Conservation (phyloP, 2,797 vertebrate genomes). For the Tenualosa thibaudeaui region DNA sequence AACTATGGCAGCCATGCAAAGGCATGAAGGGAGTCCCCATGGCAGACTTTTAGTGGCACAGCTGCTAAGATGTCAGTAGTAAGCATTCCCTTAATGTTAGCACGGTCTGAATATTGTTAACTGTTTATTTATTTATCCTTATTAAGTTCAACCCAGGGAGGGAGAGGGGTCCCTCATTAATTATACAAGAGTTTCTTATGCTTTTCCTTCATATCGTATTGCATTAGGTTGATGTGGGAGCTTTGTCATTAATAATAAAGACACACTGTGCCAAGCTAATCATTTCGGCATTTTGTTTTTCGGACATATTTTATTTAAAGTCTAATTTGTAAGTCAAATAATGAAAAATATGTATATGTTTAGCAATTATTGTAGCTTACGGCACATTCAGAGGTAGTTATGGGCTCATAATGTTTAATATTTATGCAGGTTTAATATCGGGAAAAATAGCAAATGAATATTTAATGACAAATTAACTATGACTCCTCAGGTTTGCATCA, state of each 20-base stretch:
- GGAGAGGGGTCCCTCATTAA: constrained; percentile 37
- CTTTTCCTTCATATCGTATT: constrained; percentile 38
- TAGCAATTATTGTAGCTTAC: constrained; percentile 41
- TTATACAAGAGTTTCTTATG: constrained; percentile 43
- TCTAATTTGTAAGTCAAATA: constrained; percentile 48
- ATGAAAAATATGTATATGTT: constrained; percentile 43
- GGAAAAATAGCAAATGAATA: constrained; percentile 48
- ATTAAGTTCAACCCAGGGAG: constrained; percentile 32
- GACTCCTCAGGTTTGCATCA: constrained; percentile 27
- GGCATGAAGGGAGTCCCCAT: neutral
- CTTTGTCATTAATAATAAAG: constrained; percentile 49
- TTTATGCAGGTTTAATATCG: constrained; percentile 46
- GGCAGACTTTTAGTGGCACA: neutral
- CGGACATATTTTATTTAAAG: constrained; percentile 56
- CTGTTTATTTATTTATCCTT: constrained; percentile 37
- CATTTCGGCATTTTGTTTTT: constrained; percentile 43
- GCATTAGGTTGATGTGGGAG: constrained; percentile 36
- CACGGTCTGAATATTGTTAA: constrained; percentile 35
- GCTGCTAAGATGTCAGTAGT: neutral
- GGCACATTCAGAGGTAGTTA: constrained; percentile 44
- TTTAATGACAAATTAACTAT: constrained; percentile 45
- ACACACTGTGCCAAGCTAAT: constrained; percentile 38
- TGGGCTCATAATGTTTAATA: constrained; percentile 46
- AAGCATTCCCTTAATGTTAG: constrained; percentile 5
- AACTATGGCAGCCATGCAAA: neutral